phyloP scores from a whole-genome alignment of 2,113 vertebrate genomes.

The Pleuronectes platessa region DNA sequence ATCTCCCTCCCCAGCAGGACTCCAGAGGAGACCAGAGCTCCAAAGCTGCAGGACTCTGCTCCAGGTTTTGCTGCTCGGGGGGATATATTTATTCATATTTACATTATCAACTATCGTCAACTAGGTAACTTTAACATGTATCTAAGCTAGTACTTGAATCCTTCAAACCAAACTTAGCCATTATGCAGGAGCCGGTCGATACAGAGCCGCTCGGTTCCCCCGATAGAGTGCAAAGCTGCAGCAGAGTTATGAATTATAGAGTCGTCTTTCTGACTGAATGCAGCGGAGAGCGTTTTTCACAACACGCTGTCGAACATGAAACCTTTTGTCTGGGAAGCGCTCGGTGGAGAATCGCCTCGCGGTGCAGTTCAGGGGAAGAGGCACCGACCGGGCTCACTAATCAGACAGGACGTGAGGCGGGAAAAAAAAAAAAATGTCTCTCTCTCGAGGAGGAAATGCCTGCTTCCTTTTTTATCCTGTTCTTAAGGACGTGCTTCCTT shows the following conservation, averaged over 20 bases:
- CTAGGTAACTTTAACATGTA: too few species aligned
- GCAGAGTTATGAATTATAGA: conserved; percentile 48
- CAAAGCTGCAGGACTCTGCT: not conserved
- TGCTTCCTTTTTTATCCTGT: conserved; percentile 80
- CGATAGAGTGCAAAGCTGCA: not conserved
- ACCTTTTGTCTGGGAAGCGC: conserved; percentile 25
- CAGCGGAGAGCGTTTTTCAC: conserved; percentile 42
- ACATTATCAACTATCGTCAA: too few species aligned
- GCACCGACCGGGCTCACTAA: conserved; percentile 64
- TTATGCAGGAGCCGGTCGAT: too few species aligned
- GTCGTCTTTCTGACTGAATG: conserved; percentile 19
- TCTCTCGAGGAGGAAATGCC: conserved; percentile 79
- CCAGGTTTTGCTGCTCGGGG: too few species aligned
- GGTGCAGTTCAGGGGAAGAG: conserved; percentile 51
- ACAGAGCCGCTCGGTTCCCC: not conserved
- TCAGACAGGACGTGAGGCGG: conserved; percentile 75
- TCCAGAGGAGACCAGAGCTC: not conserved
- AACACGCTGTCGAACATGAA: conserved; percentile 52
- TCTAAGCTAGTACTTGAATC: too few species aligned
- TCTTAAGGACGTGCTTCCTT: conserved; percentile 73
- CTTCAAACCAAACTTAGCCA: too few species aligned
- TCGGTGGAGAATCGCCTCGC: conserved; percentile 32
- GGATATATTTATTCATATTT: not conserved
- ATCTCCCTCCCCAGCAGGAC: conserved; percentile 54
- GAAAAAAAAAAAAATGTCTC: conserved; percentile 68